phyloP scores from a whole-genome alignment of 2,113 vertebrate genomes.

The Dromas ardeola region DNA sequence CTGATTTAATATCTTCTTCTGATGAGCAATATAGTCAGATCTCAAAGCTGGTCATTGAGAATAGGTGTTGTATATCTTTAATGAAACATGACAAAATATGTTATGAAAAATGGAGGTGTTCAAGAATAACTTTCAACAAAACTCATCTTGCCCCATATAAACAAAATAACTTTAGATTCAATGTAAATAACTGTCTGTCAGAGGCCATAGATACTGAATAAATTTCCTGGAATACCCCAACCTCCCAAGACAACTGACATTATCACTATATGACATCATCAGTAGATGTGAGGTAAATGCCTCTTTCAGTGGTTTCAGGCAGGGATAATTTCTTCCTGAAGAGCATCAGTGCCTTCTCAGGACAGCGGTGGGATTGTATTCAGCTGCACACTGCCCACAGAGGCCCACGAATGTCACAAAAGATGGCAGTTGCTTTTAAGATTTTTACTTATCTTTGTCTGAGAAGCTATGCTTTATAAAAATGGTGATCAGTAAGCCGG shows the following conservation, averaged over 20 bases:
- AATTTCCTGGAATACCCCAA: not conserved
- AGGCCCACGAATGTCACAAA: not conserved
- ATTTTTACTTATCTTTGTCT: not conserved
- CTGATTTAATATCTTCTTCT: not conserved
- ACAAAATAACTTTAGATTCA: not conserved
- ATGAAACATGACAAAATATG: not conserved
- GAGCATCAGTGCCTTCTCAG: not conserved
- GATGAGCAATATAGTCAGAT: not conserved
- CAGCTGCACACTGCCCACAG: not conserved
- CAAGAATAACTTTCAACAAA: not conserved
- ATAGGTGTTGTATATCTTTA: not conserved
- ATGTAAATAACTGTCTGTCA: not conserved
- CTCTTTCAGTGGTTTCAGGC: not conserved
- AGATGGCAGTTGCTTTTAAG: not conserved
- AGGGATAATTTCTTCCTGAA: not conserved
- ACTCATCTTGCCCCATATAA: not conserved
- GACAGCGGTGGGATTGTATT: not conserved
- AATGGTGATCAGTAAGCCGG: not conserved
- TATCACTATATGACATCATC: not conserved
- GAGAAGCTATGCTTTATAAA: not conserved
- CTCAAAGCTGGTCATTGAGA: not conserved
- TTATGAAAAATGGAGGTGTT: not conserved
- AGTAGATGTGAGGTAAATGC: not conserved
- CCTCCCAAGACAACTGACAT: not conserved
- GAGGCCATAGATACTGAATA: not conserved